Conservation (phyloP, 2,797 vertebrate species). For the Acipenser ruthenus region DNA sequence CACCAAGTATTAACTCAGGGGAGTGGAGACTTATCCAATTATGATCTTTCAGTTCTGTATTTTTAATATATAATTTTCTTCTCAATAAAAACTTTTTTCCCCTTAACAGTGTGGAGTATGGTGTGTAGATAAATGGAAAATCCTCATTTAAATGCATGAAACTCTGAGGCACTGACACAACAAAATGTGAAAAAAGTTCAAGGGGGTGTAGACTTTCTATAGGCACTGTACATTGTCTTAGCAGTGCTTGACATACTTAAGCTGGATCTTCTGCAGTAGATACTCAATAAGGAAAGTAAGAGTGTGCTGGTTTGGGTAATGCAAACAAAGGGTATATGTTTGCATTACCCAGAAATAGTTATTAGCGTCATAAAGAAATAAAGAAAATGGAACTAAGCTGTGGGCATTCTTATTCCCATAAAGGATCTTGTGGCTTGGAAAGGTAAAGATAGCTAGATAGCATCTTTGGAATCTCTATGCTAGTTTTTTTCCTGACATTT, state of each 20-base stretch:
- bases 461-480: conserved; percentile 59
- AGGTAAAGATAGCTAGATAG: conserved; percentile 51
- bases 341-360: conserved; percentile 14
- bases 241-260: not conserved
- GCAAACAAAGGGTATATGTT: conserved; percentile 44
- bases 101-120: not conserved
- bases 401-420: conserved; percentile 47
- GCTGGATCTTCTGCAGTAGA: not conserved
- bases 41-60: too few species aligned
- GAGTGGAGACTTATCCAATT: too few species aligned
- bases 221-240: not conserved
- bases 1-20: too few species aligned
- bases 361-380: conserved; percentile 5
- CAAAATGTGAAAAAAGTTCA: too few species aligned
- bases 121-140: not conserved
- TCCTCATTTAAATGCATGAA: too few species aligned
- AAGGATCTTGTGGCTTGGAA: conserved; percentile 54
- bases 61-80: too few species aligned
- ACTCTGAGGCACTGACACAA: too few species aligned
- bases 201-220: too few species aligned
- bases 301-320: conserved; percentile 25
- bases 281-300: conserved; percentile 16
- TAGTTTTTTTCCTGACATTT: conserved; percentile 70
- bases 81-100: too few species aligned
- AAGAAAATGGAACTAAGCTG: conserved; percentile 8